These are phyloP conservation scores for Eupithecia subumbrata DNA, from an alignment of 2,888 invertebrate species.

Conservation along the genomic window DNA sequence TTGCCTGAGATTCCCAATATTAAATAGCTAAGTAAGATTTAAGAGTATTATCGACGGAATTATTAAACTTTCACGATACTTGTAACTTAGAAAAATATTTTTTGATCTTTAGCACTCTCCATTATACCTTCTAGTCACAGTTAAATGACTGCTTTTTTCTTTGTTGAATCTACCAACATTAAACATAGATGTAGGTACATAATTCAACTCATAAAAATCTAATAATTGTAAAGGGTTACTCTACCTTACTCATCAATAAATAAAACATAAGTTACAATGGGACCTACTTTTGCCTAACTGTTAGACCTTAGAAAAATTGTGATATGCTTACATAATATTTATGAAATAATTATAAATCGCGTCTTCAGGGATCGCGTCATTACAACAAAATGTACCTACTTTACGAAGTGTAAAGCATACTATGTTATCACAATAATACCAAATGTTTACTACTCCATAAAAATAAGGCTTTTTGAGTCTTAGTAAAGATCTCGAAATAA, in stretches of 20 bases:
- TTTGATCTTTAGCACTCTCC: background rate
- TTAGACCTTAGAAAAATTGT: constrained; percentile 63
- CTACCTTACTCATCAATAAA: constrained; percentile 49
- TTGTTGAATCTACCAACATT: background rate
- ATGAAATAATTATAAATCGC: constrained; percentile 35
- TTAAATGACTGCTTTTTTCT: background rate
- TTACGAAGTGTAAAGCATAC: background rate
- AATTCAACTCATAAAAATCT: background rate
- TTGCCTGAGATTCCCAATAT: constrained; percentile 71
- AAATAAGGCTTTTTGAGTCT: constrained; percentile 1
- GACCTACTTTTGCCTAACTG: constrained; percentile 73
- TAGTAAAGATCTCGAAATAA: background rate
- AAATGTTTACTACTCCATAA: constrained; percentile 10
- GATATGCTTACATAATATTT: constrained; percentile 58
- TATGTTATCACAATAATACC: constrained; percentile 20
- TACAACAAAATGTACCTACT: constrained; percentile 25
- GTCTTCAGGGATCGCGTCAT: constrained; percentile 28
- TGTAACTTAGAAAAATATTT: constrained; percentile 17
- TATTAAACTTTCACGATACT: constrained; percentile 29
- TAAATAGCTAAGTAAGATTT: constrained; percentile 65
- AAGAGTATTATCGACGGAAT: constrained; percentile 52
- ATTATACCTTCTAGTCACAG: background rate
- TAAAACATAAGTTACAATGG: constrained; percentile 63
- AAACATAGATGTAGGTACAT: background rate
- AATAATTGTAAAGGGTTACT: constrained; percentile 5